A percentile compares a stretch with the other conserved stretches of the same genome.
Evolutionary conservation across 92 coral and sea anemone species (phyloP).

Genomic region (Porites evermanni): DNA sequence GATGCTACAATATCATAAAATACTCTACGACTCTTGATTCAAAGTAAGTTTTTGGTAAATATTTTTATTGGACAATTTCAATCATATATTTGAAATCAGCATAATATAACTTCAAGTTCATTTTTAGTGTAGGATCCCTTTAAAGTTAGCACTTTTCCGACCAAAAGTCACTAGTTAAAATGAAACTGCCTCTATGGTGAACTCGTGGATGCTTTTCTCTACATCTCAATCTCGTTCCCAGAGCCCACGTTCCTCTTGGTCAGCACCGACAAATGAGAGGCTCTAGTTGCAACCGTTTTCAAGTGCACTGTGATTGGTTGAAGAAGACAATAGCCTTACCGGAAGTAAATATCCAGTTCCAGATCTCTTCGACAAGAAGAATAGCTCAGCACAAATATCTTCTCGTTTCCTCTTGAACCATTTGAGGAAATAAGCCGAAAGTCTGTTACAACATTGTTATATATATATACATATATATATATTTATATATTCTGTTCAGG

Average conservation of each 20-base stretch:
- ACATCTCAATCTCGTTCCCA: constrained; percentile 31
- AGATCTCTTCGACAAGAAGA: constrained; percentile 50
- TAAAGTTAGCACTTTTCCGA: constrained; percentile 44
- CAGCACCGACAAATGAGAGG: constrained; percentile 54
- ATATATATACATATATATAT: no score
- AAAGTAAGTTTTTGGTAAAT: constrained; percentile 65
- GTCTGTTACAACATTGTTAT: no score
- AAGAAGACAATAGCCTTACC: constrained; percentile 52
- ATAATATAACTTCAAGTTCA: constrained; percentile 39
- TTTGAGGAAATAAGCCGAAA: neutral
- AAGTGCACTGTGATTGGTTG: constrained; percentile 43
- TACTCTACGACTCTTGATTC: constrained; percentile 40
- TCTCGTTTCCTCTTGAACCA: neutral
- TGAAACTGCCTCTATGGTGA: constrained; percentile 56
- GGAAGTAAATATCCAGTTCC: constrained; percentile 57
- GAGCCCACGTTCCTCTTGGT: constrained; percentile 29
- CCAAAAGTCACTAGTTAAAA: constrained; percentile 58
- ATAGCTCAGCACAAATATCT: constrained; percentile 48
- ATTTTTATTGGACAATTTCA: constrained; percentile 66
- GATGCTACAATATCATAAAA: constrained; percentile 40
- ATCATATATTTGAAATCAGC: constrained; percentile 48
- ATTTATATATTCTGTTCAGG: no score
- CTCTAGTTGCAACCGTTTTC: neutral
- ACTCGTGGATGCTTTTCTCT: constrained; percentile 49
- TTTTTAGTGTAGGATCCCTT: constrained; percentile 61